Base-by-base conservation (phyloP, 64 coral and sea anemone species). In the Platygyra sinensis region DNA sequence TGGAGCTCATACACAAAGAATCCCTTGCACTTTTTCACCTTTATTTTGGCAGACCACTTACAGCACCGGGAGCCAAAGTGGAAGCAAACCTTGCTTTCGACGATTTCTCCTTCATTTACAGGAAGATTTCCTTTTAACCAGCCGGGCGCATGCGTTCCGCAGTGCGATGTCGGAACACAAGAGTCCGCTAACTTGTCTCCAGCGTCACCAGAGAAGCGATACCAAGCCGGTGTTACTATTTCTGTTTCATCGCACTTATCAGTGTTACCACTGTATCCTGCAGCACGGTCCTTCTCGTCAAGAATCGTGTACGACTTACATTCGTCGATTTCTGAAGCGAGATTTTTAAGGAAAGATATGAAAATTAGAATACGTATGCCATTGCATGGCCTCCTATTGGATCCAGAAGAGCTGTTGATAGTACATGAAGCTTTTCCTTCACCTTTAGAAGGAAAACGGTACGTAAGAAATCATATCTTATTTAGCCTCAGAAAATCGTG, bases 11-110 rank as follows among this genome's bases (percentile, higher is more conserved):
- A 85, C 31, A 71, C 81, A 52, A 71, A 85, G 81, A 69, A 85
- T 14, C 62, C 60, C 0, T 64, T 85, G 39, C 81, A 85, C 81
- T 71, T 85, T 72, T 85, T 85, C 19, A 85, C 39, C 62, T 85
- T 85, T n/a, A 85, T 85, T 64, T 85, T 85, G 0, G 67, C 63
- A 39, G 63, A 52, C 81, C 81, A 85, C 38, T 85, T 85, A 85
- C 81, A 85, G 62, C 81, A 85, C 14, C 38, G 65, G 81, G 81
- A 85, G 13, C 63, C 30, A 62, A 62, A 85, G 36, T 85, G 32
- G 19, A 85, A 85, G 63, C 81, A 85, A 51, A 69, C 81, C 71
- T 67, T 36, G 24, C 81, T 71, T 69, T 71, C 63, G 51, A 85
- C 62, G n/a, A 42, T 51, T 63, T 85, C 33, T 22, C 81, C 81